Conservation (phyloP, 2,113 vertebrate species). For the Pelecanoides urinatrix region DNA sequence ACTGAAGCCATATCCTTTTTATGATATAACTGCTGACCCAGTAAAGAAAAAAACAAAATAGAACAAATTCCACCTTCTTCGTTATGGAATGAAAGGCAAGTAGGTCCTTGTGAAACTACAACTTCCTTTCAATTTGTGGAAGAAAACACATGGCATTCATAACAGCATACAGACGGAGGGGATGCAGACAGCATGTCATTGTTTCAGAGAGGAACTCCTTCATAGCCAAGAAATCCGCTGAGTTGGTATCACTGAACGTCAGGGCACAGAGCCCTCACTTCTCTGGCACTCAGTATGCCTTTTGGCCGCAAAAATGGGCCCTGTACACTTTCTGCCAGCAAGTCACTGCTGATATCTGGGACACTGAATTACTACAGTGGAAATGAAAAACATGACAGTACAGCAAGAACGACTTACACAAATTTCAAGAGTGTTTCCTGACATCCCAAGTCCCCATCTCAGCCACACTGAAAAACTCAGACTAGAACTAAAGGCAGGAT, state of each 20-base stretch:
- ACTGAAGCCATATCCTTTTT: background rate
- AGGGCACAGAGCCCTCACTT: background rate
- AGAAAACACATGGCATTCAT: background rate
- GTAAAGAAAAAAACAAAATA: background rate
- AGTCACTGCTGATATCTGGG: background rate
- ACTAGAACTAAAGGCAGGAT: background rate
- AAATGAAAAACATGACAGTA: background rate
- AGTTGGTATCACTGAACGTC: background rate
- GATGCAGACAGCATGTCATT: background rate
- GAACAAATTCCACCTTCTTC: background rate
- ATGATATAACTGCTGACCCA: background rate
- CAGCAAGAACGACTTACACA: background rate
- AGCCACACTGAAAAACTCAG: background rate
- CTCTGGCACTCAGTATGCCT: background rate
- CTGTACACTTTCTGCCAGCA: background rate
- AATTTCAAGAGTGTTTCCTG: background rate
- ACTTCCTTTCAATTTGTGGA: background rate
- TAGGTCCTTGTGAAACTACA: background rate
- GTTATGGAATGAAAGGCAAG: background rate
- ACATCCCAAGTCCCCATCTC: background rate
- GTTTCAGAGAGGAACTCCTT: background rate
- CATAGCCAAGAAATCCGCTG: background rate
- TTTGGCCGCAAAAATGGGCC: background rate
- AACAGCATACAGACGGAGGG: background rate
- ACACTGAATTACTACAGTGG: fast-evolving